A percentile compares a stretch with the other conserved stretches of the same genome.
Evolutionary conservation across 2,797 vertebrate genomes (phyloP).

Genomic region (Trichosurus vulpecula): DNA sequence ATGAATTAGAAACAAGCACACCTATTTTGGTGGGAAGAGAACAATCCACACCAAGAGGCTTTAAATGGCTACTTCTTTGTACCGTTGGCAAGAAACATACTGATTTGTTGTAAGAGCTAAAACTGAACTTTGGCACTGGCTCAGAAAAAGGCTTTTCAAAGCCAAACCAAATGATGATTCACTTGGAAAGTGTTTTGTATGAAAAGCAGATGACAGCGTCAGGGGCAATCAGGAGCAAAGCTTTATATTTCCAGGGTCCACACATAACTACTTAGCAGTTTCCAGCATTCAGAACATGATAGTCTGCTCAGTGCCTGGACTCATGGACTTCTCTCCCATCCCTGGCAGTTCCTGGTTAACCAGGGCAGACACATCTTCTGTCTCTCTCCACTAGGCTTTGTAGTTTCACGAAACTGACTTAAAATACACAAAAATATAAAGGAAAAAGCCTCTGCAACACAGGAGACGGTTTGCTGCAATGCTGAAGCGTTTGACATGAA

Average conservation of each 20-base stretch:
- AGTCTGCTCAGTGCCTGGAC: not conserved
- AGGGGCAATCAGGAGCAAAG: slow-evolving; percentile 25
- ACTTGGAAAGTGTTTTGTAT: slow-evolving; percentile 64
- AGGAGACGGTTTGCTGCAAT: slow-evolving; percentile 33
- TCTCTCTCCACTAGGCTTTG: not conserved
- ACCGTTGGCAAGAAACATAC: slow-evolving; percentile 52
- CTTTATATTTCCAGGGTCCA: not conserved
- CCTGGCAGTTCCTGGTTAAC: not conserved
- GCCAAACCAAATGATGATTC: slow-evolving; percentile 70
- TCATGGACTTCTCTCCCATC: not conserved
- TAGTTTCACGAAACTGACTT: not conserved
- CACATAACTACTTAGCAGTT: not conserved
- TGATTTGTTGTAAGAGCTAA: slow-evolving; percentile 75
- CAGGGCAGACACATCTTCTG: not conserved
- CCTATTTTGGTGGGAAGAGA: slow-evolving; percentile 70
- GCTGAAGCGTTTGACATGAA: slow-evolving; percentile 22
- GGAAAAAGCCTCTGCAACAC: slow-evolving; percentile 48
- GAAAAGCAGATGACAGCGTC: slow-evolving; percentile 57
- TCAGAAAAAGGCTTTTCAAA: slow-evolving; percentile 81
- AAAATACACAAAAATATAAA: slow-evolving; percentile 57
- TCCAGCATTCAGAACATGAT: not conserved
- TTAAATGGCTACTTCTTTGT: slow-evolving; percentile 36
- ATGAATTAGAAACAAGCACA: slow-evolving; percentile 74
- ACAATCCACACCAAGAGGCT: slow-evolving; percentile 67
- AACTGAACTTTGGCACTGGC: slow-evolving; percentile 85